phyloP scores from a whole-genome alignment of 2,888 invertebrate genomes.

The Ophioninae sp. region DNA sequence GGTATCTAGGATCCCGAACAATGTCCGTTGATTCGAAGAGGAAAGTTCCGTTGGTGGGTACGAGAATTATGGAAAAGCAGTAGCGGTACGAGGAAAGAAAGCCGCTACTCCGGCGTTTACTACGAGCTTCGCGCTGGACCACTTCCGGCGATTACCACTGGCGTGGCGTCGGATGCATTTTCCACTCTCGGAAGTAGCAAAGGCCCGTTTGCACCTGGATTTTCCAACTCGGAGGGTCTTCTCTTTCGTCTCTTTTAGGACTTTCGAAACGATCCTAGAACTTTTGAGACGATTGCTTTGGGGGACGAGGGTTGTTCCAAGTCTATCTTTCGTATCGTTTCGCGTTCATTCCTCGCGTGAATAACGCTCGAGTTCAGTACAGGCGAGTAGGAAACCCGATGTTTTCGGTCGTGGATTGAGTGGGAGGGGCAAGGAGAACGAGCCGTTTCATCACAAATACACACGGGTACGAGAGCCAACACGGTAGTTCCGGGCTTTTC shows the following conservation, averaged over 20 bases:
- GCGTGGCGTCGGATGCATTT: slow-evolving; percentile 18
- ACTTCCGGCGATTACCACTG: slow-evolving; percentile 33
- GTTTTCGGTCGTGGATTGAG: slow-evolving; percentile 1
- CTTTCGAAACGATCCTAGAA: neutral
- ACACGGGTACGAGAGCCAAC: slow-evolving; percentile 36
- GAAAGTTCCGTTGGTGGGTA: neutral
- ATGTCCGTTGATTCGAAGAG: neutral
- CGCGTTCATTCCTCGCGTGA: slow-evolving; percentile 2
- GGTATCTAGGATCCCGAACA: neutral
- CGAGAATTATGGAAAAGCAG: neutral
- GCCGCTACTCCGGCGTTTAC: neutral
- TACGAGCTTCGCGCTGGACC: slow-evolving; percentile 11
- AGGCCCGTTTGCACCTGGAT: neutral
- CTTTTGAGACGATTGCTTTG: too few species aligned
- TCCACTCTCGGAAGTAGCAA: slow-evolving; percentile 15
- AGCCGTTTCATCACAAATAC: slow-evolving; percentile 18
- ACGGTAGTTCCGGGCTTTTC: slow-evolving; percentile 58
- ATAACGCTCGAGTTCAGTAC: neutral
- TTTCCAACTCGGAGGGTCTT: neutral
- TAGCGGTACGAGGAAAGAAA: neutral
- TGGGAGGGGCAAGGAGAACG: neutral
- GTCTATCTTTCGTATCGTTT: slow-evolving; percentile 1
- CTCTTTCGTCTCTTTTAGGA: neutral
- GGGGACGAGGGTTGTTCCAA: too few species aligned
- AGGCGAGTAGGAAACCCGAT: slow-evolving; percentile 4